Evolutionary conservation across 2,113 vertebrate genomes (phyloP).

Genomic region (Eulemur rufifrons): DNA sequence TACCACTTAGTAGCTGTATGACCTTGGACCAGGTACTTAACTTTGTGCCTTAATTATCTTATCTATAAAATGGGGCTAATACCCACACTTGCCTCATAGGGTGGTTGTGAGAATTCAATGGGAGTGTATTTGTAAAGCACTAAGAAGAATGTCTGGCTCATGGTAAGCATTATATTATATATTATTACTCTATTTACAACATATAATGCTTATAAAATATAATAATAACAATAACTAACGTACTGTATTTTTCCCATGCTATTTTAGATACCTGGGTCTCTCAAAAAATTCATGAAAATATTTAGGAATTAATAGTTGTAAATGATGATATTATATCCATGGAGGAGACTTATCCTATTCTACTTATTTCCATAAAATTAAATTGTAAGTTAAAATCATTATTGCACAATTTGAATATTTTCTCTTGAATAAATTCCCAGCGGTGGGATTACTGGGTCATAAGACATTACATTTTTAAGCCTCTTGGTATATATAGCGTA

Average conservation of each 20-base stretch:
- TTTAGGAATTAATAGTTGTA: not conserved
- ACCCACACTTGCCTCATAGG: not conserved
- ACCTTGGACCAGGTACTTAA: not conserved
- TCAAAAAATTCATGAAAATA: not conserved
- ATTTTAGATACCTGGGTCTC: not conserved
- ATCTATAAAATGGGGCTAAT: not conserved
- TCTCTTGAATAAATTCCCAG: not conserved
- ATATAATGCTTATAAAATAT: not conserved
- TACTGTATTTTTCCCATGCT: not conserved
- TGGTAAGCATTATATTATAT: not conserved
- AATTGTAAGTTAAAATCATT: constrained; percentile 18
- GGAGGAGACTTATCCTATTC: not conserved
- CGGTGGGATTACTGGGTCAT: not conserved
- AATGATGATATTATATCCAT: not conserved
- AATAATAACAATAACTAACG: not conserved
- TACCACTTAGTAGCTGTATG: not conserved
- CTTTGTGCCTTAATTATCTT: constrained; percentile 36
- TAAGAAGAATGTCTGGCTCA: not conserved
- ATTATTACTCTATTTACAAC: not conserved
- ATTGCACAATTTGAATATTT: not conserved
- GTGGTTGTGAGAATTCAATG: not conserved
- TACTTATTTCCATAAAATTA: constrained; percentile 10
- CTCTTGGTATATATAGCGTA: not conserved
- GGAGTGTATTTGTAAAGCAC: not conserved
- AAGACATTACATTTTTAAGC: not conserved